phyloP scores from a whole-genome alignment of 2,888 invertebrate species.

The Drosophila meridiana region DNA sequence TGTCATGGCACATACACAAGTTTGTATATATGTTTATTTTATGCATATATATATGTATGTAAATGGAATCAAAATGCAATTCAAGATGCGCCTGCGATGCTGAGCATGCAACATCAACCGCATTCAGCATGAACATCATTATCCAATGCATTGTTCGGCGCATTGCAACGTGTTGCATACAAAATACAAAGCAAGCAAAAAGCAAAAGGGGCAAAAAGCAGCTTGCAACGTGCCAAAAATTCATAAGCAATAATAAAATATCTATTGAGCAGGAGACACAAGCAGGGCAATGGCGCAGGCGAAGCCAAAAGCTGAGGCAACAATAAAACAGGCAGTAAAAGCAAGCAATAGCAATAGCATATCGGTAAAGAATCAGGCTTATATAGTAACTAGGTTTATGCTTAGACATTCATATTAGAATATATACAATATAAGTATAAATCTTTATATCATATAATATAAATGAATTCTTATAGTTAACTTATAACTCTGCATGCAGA shows the following conservation, averaged over 20 bases:
- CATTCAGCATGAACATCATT: constrained; percentile 47
- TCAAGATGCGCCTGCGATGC: constrained; percentile 42
- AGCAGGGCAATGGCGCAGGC: constrained; percentile 11
- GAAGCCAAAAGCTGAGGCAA: neutral
- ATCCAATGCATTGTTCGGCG: constrained; percentile 53
- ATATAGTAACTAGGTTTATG: constrained; percentile 25
- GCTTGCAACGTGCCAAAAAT: constrained; percentile 57
- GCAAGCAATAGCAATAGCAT: constrained; percentile 3
- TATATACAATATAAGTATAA: neutral
- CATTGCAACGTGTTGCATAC: constrained; percentile 61
- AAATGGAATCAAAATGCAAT: constrained; percentile 55
- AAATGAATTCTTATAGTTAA: constrained; percentile 40
- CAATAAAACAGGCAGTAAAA: constrained; percentile 26
- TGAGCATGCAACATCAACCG: constrained; percentile 56
- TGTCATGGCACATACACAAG: constrained; percentile 42
- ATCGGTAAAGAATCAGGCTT: constrained; percentile 17
- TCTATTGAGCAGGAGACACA: constrained; percentile 26
- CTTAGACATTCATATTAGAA: constrained; percentile 7
- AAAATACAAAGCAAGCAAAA: constrained; percentile 52
- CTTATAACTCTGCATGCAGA: constrained; percentile 36
- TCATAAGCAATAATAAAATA: constrained; percentile 31
- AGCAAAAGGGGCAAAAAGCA: constrained; percentile 31
- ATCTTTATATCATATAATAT: neutral
- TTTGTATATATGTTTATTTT: constrained; percentile 17
- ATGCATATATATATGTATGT: constrained; percentile 30